A percentile compares a stretch with the other conserved stretches of the same genome.
phyloP scores from a whole-genome alignment of 2,797 vertebrate species.

The Falco cherrug region DNA sequence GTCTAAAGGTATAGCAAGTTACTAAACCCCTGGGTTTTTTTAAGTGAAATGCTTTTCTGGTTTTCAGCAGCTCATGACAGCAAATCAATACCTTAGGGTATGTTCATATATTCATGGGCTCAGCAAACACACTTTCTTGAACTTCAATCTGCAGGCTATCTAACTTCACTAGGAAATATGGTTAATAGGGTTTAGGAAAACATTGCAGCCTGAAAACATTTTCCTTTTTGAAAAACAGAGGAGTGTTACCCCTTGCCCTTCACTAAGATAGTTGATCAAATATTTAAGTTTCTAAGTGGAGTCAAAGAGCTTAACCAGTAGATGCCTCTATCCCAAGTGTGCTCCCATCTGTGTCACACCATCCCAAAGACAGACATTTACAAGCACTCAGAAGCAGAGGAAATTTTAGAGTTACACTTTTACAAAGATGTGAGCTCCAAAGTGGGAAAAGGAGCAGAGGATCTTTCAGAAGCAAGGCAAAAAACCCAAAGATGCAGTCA shows the following conservation, averaged over 20 bases:
- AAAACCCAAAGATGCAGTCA: neutral
- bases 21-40: neutral
- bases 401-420: neutral
- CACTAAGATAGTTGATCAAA: slow-evolving; percentile 55
- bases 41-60: slow-evolving; percentile 1
- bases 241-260: slow-evolving; percentile 27
- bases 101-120: slow-evolving; percentile 1
- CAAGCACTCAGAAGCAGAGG: neutral
- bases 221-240: slow-evolving; percentile 45
- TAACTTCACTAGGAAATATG: slow-evolving; percentile 5
- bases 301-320: slow-evolving; percentile 1
- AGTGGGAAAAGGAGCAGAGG: neutral
- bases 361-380: neutral
- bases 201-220: slow-evolving; percentile 34
- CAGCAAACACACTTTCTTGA: slow-evolving; percentile 23
- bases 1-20: slow-evolving; percentile 2
- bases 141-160: slow-evolving; percentile 31
- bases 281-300: slow-evolving; percentile 58
- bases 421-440: neutral
- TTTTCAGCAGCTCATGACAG: slow-evolving; percentile 1
- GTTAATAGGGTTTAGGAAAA: slow-evolving; percentile 16
- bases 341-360: neutral
- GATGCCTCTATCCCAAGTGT: neutral
- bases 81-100: slow-evolving; percentile 13
- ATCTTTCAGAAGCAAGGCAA: neutral